Conservation (phyloP, 2,113 vertebrate species). For the Melanerpes formicivorus region DNA sequence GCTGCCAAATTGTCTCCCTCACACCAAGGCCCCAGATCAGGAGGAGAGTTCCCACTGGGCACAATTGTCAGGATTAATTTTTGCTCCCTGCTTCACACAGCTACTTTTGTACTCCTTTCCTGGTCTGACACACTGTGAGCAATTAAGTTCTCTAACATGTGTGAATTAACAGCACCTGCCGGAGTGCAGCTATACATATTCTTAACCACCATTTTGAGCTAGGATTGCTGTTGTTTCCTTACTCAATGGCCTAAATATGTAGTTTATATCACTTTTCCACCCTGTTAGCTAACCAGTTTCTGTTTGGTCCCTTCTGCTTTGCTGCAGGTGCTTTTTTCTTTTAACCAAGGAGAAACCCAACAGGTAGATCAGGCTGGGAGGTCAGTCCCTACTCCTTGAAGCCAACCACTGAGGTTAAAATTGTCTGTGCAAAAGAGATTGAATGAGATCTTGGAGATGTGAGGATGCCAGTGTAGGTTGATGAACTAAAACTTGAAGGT, state of each 20-base stretch:
- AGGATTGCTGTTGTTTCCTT: neutral
- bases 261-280: neutral
- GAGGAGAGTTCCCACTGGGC: constrained; percentile 22
- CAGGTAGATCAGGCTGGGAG: neutral
- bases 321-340: neutral
- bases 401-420: neutral
- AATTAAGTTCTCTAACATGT: neutral
- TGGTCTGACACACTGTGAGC: neutral
- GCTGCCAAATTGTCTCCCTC: neutral
- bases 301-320: neutral
- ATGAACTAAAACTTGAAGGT: accelerated
- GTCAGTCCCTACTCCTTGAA: accelerated
- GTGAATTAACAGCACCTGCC: neutral
- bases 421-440: neutral
- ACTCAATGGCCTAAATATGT: accelerated
- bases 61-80: constrained; percentile 52
- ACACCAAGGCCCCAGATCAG: neutral
- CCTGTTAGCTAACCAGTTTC: neutral
- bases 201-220: neutral
- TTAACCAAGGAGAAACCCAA: neutral
- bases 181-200: accelerated
- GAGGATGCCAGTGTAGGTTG: accelerated
- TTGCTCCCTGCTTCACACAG: neutral
- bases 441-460: neutral
- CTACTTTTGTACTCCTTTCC: neutral